Percentiles rank a stretch among this genome's conserved stretches.
phyloP scores from a whole-genome alignment of 2,113 vertebrate genomes.

The Phasianus colchicus region DNA sequence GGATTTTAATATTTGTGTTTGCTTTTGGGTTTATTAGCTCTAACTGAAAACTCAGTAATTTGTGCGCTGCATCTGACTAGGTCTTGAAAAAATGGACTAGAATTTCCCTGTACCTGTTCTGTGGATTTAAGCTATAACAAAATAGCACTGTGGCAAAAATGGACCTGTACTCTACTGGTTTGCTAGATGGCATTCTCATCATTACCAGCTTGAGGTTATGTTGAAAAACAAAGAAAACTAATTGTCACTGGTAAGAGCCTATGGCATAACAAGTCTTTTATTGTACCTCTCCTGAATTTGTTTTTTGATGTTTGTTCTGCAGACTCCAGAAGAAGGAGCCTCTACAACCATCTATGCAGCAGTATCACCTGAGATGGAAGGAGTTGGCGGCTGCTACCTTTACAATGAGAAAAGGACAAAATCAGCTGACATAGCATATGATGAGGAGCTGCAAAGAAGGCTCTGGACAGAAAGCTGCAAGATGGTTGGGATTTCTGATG shows the following conservation, averaged over 20 bases:
- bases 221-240: background rate
- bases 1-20: conserved; percentile 24
- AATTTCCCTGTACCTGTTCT: background rate
- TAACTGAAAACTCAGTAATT: background rate
- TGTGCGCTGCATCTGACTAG: background rate
- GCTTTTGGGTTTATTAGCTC: background rate
- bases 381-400: conserved; percentile 86
- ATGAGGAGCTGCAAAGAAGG: conserved; percentile 79
- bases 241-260: background rate
- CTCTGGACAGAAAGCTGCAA: conserved; percentile 89
- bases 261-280: background rate
- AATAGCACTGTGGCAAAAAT: background rate
- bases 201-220: background rate
- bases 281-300: background rate
- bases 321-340: conserved; percentile 90
- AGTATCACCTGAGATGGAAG: conserved; percentile 82
- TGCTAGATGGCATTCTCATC: background rate
- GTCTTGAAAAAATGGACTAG: background rate
- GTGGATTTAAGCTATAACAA: background rate
- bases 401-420: conserved; percentile 83
- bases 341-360: conserved; percentile 84
- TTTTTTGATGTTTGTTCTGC: background rate
- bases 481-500: conserved; percentile 77
- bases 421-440: conserved; percentile 79
- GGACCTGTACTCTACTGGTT: background rate